A percentile compares a stretch with the other conserved stretches of the same genome.
phyloP scores from a whole-genome alignment of 2,888 invertebrate genomes.

The Sphaerophoria taeniata region DNA sequence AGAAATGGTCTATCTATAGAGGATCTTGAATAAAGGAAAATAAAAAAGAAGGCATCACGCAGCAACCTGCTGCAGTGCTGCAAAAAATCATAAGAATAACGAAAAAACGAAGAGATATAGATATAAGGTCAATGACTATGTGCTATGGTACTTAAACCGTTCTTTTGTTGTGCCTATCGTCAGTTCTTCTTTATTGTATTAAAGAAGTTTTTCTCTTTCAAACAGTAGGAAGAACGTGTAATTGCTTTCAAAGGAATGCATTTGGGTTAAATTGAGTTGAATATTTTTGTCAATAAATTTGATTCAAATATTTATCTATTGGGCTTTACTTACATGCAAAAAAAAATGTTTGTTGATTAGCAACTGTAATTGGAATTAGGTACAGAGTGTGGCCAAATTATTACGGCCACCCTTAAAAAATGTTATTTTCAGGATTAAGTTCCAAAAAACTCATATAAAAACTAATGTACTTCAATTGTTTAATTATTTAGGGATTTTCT shows the following conservation, averaged over 20 bases:
- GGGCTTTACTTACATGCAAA: conserved; percentile 18
- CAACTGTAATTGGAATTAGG: too few species aligned
- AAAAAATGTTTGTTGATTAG: neutral
- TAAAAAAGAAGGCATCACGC: conserved; percentile 15
- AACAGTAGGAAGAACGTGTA: conserved; percentile 8
- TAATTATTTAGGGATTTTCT: too few species aligned
- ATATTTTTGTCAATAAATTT: neutral
- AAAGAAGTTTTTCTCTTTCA: conserved; percentile 40
- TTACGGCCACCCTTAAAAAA: too few species aligned
- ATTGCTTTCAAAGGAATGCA: conserved; percentile 16
- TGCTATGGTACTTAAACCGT: conserved; percentile 51
- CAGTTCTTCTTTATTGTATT: conserved; percentile 37
- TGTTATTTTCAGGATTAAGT: too few species aligned
- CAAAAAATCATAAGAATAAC: conserved; percentile 6
- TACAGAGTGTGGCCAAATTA: too few species aligned
- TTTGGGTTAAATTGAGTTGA: conserved; percentile 11
- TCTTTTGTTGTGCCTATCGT: conserved; percentile 53
- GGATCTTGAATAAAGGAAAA: conserved; percentile 46
- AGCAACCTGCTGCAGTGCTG: conserved; percentile 27
- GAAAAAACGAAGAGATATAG: conserved; percentile 33
- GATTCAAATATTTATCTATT: neutral
- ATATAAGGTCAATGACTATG: conserved; percentile 70
- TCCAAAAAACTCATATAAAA: too few species aligned
- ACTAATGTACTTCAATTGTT: too few species aligned
- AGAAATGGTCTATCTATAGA: conserved; percentile 57